Conservation (phyloP, 2,113 vertebrate genomes). For the Ptychochromis oligacanthus region DNA sequence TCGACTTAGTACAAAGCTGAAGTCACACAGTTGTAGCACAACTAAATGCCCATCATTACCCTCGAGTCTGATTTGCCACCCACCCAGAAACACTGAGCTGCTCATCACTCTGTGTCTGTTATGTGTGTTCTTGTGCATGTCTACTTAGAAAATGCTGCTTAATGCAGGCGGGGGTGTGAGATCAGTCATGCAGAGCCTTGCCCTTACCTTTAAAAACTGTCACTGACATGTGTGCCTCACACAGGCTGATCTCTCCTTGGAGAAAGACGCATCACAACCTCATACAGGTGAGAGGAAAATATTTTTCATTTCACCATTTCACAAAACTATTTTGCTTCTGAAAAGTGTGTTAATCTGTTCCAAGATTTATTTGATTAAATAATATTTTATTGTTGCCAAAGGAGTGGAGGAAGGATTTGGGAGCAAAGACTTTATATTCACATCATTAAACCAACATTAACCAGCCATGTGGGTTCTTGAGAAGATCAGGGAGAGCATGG, state of each 20-base stretch:
- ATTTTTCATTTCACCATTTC: not conserved
- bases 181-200: slow-evolving; percentile 27
- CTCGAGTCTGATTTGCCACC: slow-evolving; percentile 1
- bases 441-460: not conserved
- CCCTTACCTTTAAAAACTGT: slow-evolving; percentile 55
- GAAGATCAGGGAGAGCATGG: slow-evolving; percentile 64
- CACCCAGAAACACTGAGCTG: slow-evolving; percentile 7
- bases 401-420: not conserved
- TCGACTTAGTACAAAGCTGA: not conserved
- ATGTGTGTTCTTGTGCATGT: slow-evolving; percentile 9
- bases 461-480: slow-evolving; percentile 72
- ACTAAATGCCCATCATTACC: slow-evolving; percentile 15
- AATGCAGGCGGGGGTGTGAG: slow-evolving; percentile 19
- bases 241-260: slow-evolving; percentile 6
- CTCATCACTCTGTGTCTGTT: not conserved
- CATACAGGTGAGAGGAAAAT: slow-evolving; percentile 50
- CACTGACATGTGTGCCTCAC: not conserved
- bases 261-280: not conserved
- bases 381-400: not conserved
- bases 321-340: not conserved
- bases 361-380: not conserved
- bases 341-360: not conserved
- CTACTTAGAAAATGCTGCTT: slow-evolving; percentile 7
- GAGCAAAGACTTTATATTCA: not conserved
- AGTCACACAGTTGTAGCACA: not conserved